Base-by-base conservation (phyloP, 2,888 invertebrate genomes). In the Nomada goodeniana region DNA sequence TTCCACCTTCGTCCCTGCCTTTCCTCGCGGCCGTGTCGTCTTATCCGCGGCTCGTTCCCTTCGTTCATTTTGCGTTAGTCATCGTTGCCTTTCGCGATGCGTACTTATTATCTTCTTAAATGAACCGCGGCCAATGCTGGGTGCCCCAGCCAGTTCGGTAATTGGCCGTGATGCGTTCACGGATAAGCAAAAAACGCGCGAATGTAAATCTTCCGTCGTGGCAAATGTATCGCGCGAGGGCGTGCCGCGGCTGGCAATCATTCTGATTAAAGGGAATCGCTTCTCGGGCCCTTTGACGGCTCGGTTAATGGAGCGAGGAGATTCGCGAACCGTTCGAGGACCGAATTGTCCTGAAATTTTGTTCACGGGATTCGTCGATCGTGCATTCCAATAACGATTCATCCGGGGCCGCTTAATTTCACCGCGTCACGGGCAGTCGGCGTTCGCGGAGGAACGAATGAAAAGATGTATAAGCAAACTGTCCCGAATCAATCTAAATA, bases 31-130 rank as follows among this genome's bases (percentile, higher is more conserved):
- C 47, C 69, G 55, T 78, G 73, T 80, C 53, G 47, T 75, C 71
- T 82, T 77, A 78, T 84, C 83, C 68, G 64, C 65, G 52, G 73
- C 60, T 71, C 68, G 71, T 65, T 84, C 74, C 57, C 68, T 68
- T 68, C 76, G 57, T 69, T 69, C 82, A 77, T 72, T 76, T 76
- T 57, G 82, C 77, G 83, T 87, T 87, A 85, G 83, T 86, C 85
- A 80, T 88, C 81, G 65, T 78, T 68, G 70, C 57, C 79, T 88
- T 77, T 86, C 82, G 77, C 79, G 81, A 80, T 82, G 9, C 20
- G 36, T 36, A 75, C 86, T 86, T 86, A 85, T 85, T 85, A 85
- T 80, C 81, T 83, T 86, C 75, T 83, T 83, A 88, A 85, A 77
- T 72, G 61, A 65, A 64, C 73, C 80, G 60, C 63, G 44, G 72